These are phyloP conservation scores for Luperina nickerlii DNA, from an alignment of 2,888 invertebrate species.

Conservation along the genomic window DNA sequence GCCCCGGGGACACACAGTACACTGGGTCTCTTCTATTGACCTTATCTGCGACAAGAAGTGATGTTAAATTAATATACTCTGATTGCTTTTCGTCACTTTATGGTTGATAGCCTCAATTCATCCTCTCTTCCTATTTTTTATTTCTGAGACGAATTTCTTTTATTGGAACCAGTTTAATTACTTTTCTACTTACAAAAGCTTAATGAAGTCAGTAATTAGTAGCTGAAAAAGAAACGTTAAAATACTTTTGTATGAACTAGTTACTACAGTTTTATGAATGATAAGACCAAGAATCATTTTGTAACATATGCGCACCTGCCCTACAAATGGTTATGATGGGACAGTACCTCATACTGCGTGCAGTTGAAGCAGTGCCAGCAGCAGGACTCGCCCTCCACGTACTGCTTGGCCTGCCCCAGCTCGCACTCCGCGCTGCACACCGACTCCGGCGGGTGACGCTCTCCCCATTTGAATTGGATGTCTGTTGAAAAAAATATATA, in stretches of 20 bases:
- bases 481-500: constrained; percentile 85
- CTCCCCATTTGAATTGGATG: constrained; percentile 95
- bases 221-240: neutral
- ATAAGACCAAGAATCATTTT: neutral
- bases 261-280: no score
- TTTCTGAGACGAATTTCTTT: no score
- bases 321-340: neutral
- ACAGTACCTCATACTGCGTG: constrained; percentile 84
- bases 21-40: constrained; percentile 95
- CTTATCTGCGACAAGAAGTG: constrained; percentile 91
- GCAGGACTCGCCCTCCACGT: constrained; percentile 97
- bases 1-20: constrained; percentile 95
- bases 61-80: neutral
- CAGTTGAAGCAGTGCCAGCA: constrained; percentile 97
- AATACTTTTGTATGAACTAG: neutral
- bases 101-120: neutral
- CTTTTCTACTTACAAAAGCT: neutral
- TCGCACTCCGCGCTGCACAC: constrained; percentile 97
- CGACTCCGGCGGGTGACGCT: constrained; percentile 95
- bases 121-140: neutral
- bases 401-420: constrained; percentile 97
- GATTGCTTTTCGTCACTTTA: neutral
- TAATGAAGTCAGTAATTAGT: neutral
- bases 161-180: neutral
- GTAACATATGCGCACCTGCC: neutral